Percentiles rank a stretch among this genome's conserved stretches.
phyloP scores from a whole-genome alignment of 2,797 vertebrate species.

The Oryzias sinensis region DNA sequence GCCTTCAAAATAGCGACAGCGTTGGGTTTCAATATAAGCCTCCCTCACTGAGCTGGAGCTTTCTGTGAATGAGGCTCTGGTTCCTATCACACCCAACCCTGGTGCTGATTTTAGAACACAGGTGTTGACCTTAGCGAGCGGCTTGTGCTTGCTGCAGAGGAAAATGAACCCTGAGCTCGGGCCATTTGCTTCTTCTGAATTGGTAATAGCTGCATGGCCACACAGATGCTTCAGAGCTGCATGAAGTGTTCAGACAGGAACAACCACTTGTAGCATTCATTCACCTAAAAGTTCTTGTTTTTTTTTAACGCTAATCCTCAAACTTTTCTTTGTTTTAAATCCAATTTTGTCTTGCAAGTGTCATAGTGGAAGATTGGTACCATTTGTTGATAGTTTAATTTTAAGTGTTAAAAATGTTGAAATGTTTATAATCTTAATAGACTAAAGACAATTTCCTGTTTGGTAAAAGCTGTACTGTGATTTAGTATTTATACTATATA shows the following conservation, averaged over 20 bases:
- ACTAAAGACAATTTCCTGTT: too few species aligned
- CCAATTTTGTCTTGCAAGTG: background rate
- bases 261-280: too few species aligned
- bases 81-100: constrained; percentile 76
- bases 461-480: too few species aligned
- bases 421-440: too few species aligned
- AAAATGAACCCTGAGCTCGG: constrained; percentile 73
- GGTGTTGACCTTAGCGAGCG: constrained; percentile 82
- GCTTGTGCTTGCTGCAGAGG: constrained; percentile 78
- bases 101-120: constrained; percentile 82
- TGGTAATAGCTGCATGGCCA: constrained; percentile 30
- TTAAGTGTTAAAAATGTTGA: background rate
- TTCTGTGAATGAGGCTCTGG: constrained; percentile 82
- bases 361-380: constrained; percentile 25
- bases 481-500: too few species aligned
- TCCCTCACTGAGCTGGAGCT: constrained; percentile 74
- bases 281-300: background rate
- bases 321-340: background rate
- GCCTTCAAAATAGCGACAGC: constrained; percentile 78
- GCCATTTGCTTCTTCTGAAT: constrained; percentile 48
- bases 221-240: constrained; percentile 36
- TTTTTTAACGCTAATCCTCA: background rate
- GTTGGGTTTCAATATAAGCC: constrained; percentile 81
- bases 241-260: too few species aligned
- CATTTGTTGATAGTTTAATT: constrained; percentile 51